Conservation (phyloP, 2,113 vertebrate genomes). For the Semnornis frantzii region DNA sequence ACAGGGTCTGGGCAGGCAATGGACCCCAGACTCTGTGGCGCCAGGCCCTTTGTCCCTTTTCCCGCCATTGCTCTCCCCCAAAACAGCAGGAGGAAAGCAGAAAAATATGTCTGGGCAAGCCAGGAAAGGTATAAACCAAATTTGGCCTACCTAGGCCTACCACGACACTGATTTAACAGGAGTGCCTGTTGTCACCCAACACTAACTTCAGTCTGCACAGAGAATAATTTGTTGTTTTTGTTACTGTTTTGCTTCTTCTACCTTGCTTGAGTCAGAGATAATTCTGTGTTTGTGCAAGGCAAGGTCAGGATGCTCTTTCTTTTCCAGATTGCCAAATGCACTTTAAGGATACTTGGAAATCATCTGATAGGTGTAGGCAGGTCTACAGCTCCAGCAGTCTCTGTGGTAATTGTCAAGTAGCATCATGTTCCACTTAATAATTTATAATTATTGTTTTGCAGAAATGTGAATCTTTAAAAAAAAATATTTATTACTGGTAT, state of each 20-base stretch:
- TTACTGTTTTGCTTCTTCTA: not conserved
- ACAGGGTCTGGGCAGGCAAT: too few relatives aligned
- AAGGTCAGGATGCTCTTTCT: not conserved
- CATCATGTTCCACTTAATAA: not conserved
- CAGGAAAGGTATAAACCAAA: too few relatives aligned
- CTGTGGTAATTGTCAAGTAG: not conserved
- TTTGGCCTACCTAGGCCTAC: too few relatives aligned
- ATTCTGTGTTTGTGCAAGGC: not conserved
- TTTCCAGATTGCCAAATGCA: not conserved
- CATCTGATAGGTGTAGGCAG: not conserved
- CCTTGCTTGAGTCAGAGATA: accelerated
- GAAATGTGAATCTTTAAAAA: not conserved
- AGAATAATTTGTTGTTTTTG: not conserved
- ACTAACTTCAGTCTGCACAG: not conserved
- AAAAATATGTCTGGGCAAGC: too few relatives aligned
- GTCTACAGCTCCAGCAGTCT: not conserved
- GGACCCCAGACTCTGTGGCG: too few relatives aligned
- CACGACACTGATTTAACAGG: not conserved
- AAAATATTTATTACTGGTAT: too few relatives aligned
- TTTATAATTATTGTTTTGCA: not conserved
- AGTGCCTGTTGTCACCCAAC: not conserved
- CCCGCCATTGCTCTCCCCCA: too few relatives aligned
- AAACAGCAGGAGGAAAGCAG: too few relatives aligned
- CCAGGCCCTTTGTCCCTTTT: too few relatives aligned
- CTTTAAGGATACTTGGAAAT: not conserved